Evolutionary conservation across 2,797 vertebrate species (phyloP), one percentile per base, ranked within the genome.

Genomic region (Urosaurus nigricauda): DNA sequence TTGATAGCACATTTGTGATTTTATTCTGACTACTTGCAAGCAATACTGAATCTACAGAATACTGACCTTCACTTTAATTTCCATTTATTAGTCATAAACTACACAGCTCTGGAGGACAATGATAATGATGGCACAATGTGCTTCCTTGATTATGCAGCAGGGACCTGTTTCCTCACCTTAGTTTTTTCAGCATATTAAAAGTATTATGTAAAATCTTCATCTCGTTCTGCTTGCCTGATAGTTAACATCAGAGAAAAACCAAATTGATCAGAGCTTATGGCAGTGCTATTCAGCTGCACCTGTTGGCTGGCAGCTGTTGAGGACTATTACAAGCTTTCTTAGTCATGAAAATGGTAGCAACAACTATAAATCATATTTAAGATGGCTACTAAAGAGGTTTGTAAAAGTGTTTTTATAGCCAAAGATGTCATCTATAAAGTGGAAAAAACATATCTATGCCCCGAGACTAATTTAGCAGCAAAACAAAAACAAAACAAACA

Each of bases 121-220:
- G 88, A 88, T 80, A 65, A 77, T 88, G 92, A 90, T 17, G 4
- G 47, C 43, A 87, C 83, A 78, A 75, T 9, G 0, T 91, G 29
- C 77, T 94, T 94, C 92, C 82, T 92, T 94, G 88, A 92, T 94
- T 92, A 88, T 87, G 82, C 0, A 6, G 58, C 63, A 65, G 89
- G 47, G 47, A 91, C 90, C 85, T 89, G 43, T 93, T 84, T 93
- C 73, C 43, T 63, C 68, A 92, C 11, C 12, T 92, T 93, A 89
- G 40, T 93, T 95, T 96, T 77, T 94, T 86, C 84, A 94, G 87
- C 85, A 83, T 95, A 93, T 94, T 93, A 94, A 94, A 95, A 91
- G 56, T 91, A 87, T 85, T 91, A 94, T 93, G 95, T 88, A 93
- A 95, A 93, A 93, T 90, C 37, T 35, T 92, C 65, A 87, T 51